A percentile compares a stretch with the other conserved stretches of the same genome.
These are phyloP conservation scores for Stegastes partitus DNA, from an alignment of 2,113 vertebrate species.

Conservation along the genomic window DNA sequence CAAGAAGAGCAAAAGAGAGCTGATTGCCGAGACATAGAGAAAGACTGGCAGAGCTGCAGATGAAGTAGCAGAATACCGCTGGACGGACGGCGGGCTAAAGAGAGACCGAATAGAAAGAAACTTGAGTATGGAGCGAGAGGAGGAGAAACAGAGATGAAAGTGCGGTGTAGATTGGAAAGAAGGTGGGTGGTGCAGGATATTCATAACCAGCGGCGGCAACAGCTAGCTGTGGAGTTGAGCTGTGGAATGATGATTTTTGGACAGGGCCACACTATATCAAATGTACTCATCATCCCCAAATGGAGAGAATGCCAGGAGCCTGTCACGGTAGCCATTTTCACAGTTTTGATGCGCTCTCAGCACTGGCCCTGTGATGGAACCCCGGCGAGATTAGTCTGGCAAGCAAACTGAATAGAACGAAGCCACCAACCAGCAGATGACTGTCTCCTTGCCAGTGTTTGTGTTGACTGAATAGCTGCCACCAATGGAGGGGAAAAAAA, in stretches of 20 bases:
- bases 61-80: slow-evolving; percentile 35
- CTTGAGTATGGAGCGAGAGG: slow-evolving; percentile 17
- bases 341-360: slow-evolving; percentile 63
- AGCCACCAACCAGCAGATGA: slow-evolving; percentile 56
- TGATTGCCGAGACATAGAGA: slow-evolving; percentile 61
- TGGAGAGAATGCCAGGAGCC: slow-evolving; percentile 59
- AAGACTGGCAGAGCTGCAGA: slow-evolving; percentile 36
- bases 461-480: slow-evolving; percentile 69
- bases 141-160: slow-evolving; percentile 58
- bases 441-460: slow-evolving; percentile 68
- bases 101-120: slow-evolving; percentile 17
- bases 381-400: slow-evolving; percentile 71
- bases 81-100: slow-evolving; percentile 22
- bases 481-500: slow-evolving; percentile 33
- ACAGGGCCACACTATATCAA: slow-evolving; percentile 60
- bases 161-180: slow-evolving; percentile 55
- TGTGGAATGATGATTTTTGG: slow-evolving; percentile 61
- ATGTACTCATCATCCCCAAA: slow-evolving; percentile 71
- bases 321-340: slow-evolving; percentile 73
- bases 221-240: slow-evolving; percentile 36
- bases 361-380: slow-evolving; percentile 60
- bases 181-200: slow-evolving; percentile 53
- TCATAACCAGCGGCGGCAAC: slow-evolving; percentile 46
- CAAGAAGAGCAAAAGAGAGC: slow-evolving; percentile 41
- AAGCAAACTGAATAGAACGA: slow-evolving; percentile 41